Evolutionary conservation across 1,140 invertebrate genomes (phyloP).

Genomic region (Philopotamus ludificatus): DNA sequence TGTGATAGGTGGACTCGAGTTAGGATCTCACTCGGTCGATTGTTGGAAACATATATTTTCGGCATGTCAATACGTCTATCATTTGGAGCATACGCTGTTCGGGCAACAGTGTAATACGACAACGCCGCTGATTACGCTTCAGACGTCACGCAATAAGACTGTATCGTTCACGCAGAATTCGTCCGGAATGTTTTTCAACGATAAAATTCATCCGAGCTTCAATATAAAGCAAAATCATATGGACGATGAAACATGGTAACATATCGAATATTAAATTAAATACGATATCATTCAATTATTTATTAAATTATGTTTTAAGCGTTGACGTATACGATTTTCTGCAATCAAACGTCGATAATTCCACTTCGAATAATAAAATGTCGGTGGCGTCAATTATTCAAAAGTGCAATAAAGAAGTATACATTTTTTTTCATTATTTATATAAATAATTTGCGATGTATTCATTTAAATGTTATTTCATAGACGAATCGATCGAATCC

Average conservation of each 20-base stretch:
- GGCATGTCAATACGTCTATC: slow-evolving; percentile 87
- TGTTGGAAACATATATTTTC: slow-evolving; percentile 93
- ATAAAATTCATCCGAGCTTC: slow-evolving; percentile 38
- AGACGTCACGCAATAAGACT: slow-evolving; percentile 55
- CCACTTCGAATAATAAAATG: slow-evolving; percentile 58
- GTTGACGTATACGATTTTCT: slow-evolving; percentile 82
- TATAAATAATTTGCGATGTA: slow-evolving; percentile 60
- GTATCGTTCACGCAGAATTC: slow-evolving; percentile 57
- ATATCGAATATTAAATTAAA: too few relatives aligned
- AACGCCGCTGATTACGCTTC: slow-evolving; percentile 52
- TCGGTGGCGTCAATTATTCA: slow-evolving; percentile 55
- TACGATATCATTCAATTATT: too few relatives aligned
- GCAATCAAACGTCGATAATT: slow-evolving; percentile 66
- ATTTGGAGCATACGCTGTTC: slow-evolving; percentile 84
- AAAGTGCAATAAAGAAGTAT: slow-evolving; percentile 54
- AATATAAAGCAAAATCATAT: slow-evolving; percentile 35
- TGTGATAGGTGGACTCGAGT: slow-evolving; percentile 71
- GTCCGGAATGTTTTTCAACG: slow-evolving; percentile 45
- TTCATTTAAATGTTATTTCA: slow-evolving; percentile 11
- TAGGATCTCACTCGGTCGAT: slow-evolving; percentile 85
- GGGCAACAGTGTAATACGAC: slow-evolving; percentile 59
- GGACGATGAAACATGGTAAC: slow-evolving; percentile 75
- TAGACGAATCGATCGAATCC: slow-evolving; percentile 47
- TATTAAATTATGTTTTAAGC: too few relatives aligned
- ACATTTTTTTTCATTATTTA: slow-evolving; percentile 55